Evolutionary conservation across 1,140 invertebrate species (phyloP).

Genomic region (Drosophila insularis): DNA sequence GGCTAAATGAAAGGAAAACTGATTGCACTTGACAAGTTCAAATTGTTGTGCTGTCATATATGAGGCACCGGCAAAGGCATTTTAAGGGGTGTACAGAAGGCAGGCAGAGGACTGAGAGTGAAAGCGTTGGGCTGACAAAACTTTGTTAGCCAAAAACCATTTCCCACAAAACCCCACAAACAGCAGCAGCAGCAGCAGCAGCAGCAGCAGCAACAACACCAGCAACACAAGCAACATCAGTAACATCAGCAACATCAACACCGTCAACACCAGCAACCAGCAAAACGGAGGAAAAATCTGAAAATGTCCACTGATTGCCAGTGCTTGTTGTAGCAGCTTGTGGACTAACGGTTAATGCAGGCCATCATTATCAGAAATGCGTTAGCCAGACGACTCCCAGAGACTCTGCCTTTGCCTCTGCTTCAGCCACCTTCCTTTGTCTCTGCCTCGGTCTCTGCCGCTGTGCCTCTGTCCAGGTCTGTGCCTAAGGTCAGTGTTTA

Average conservation of each 20-base stretch:
- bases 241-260: not conserved
- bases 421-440: slow-evolving; percentile 34
- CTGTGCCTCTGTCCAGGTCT: slow-evolving; percentile 36
- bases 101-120: slow-evolving; percentile 49
- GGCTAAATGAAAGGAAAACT: slow-evolving; percentile 77
- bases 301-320: slow-evolving; percentile 79
- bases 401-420: slow-evolving; percentile 10
- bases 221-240: not conserved
- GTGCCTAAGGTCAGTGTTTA: slow-evolving; percentile 66
- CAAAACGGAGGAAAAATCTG: slow-evolving; percentile 41
- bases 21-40: slow-evolving; percentile 79
- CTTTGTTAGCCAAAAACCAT: slow-evolving; percentile 31
- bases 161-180: slow-evolving; percentile 36
- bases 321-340: slow-evolving; percentile 59
- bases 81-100: not conserved
- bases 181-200: not conserved
- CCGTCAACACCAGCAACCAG: not conserved
- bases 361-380: slow-evolving; percentile 81
- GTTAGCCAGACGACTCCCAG: slow-evolving; percentile 50
- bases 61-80: slow-evolving; percentile 33
- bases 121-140: slow-evolving; percentile 58
- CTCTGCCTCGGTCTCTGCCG: slow-evolving; percentile 40
- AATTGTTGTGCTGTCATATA: slow-evolving; percentile 61
- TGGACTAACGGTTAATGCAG: slow-evolving; percentile 79
- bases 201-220: not conserved